phyloP scores from a whole-genome alignment of 2,797 vertebrate species.

The Tangara arthus region DNA sequence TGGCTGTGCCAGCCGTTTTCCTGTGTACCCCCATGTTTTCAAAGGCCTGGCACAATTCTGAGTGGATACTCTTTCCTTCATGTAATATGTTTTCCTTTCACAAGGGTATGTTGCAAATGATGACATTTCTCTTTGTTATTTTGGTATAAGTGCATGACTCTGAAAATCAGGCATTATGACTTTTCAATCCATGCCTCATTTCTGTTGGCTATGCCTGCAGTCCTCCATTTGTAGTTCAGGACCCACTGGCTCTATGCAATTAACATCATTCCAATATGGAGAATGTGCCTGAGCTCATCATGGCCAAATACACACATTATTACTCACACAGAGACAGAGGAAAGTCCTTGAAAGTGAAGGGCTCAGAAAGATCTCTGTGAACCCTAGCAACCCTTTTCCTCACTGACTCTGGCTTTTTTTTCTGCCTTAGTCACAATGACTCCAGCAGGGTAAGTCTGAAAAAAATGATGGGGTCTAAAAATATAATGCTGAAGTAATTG shows the following conservation, averaged over 20 bases:
- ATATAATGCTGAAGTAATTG: background rate
- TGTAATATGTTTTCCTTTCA: background rate
- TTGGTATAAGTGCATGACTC: accelerated
- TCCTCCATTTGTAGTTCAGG: background rate
- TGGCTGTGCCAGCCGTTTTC: accelerated
- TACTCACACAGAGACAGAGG: background rate
- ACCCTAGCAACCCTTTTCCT: background rate
- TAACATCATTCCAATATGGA: background rate
- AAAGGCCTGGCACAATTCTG: background rate
- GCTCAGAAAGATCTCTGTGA: background rate
- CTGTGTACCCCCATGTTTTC: background rate
- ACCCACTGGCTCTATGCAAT: background rate
- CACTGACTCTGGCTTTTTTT: background rate
- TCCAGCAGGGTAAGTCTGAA: background rate
- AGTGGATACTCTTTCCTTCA: background rate
- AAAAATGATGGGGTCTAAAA: background rate
- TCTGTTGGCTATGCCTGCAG: background rate
- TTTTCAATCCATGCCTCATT: background rate
- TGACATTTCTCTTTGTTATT: background rate
- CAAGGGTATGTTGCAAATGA: accelerated
- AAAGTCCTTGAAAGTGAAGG: background rate
- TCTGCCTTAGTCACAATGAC: background rate
- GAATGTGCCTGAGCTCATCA: background rate
- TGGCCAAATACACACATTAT: background rate
- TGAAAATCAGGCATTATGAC: background rate